Conservation (phyloP, 2,113 vertebrate genomes). For the Mixornis gularis region DNA sequence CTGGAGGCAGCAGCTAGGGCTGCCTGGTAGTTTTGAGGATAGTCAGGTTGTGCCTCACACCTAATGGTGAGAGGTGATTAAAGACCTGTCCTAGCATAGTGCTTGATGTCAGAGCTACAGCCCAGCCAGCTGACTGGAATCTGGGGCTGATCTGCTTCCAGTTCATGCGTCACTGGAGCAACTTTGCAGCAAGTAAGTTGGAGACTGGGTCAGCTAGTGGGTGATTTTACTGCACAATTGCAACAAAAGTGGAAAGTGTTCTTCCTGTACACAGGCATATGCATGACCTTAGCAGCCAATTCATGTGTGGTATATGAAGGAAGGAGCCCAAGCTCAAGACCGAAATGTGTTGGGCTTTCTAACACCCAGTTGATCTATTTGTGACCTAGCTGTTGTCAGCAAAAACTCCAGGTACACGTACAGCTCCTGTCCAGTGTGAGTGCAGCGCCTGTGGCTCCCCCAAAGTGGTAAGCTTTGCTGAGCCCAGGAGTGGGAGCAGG, state of each 20-base stretch:
- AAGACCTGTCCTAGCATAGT: neutral
- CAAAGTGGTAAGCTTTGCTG: neutral
- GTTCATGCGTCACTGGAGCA: neutral
- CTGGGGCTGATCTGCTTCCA: neutral
- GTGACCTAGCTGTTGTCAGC: neutral
- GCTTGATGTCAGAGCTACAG: neutral
- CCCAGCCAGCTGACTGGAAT: neutral
- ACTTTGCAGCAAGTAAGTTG: neutral
- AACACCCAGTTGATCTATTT: neutral
- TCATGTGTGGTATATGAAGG: neutral
- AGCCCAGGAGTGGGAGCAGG: neutral
- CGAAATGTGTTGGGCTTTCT: neutral
- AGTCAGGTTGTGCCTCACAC: neutral
- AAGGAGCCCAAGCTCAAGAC: neutral
- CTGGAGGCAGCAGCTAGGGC: neutral
- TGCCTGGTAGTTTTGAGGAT: neutral
- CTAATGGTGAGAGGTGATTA: neutral
- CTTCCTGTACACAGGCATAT: rapidly evolving
- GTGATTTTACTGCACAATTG: neutral
- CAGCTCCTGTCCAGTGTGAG: rapidly evolving
- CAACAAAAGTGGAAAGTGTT: neutral
- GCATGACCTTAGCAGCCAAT: neutral
- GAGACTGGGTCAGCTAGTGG: neutral
- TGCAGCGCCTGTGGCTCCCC: neutral
- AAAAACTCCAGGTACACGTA: rapidly evolving